phyloP scores from a whole-genome alignment of 1,140 invertebrate species.

The Teleopsis dalmanni region DNA sequence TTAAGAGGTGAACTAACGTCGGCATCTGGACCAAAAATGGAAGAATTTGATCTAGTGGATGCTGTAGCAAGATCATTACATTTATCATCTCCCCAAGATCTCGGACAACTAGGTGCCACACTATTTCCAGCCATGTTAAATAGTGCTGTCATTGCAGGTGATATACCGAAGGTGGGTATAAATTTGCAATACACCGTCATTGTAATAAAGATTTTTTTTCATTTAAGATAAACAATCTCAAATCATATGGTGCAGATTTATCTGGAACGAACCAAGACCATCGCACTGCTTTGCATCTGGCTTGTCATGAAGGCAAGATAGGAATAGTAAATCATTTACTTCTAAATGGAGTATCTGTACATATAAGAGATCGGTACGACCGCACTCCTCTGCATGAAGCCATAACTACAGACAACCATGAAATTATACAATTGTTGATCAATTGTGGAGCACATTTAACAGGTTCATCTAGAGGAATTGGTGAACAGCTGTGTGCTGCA shows the following conservation, averaged over 20 bases:
- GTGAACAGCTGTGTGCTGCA: conserved; percentile 55
- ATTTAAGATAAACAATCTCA: conserved; percentile 40
- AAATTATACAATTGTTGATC: conserved; percentile 54
- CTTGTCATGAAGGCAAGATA: conserved; percentile 62
- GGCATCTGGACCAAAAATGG: conserved; percentile 37
- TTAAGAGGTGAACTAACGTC: conserved; percentile 54
- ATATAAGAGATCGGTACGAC: conserved; percentile 51
- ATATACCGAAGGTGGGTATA: conserved; percentile 47
- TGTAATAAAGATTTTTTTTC: background rate
- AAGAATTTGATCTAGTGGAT: conserved; percentile 51
- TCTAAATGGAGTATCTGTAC: conserved; percentile 76
- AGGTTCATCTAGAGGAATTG: conserved; percentile 46
- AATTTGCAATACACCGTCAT: background rate
- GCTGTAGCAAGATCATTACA: conserved; percentile 59
- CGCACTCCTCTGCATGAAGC: conserved; percentile 57
- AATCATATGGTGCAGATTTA: conserved; percentile 61
- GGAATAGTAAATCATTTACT: conserved; percentile 66
- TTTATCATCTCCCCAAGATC: conserved; percentile 59
- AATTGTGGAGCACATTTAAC: conserved; percentile 59
- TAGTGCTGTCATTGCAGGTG: conserved; percentile 60
- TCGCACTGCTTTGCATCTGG: conserved; percentile 74
- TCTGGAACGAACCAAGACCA: conserved; percentile 69
- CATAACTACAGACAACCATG: conserved; percentile 53
- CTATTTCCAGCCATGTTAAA: conserved; percentile 73
- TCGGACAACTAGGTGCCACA: conserved; percentile 60